Conservation (phyloP, 2,888 invertebrate species). For the Dasypogon diadema region DNA sequence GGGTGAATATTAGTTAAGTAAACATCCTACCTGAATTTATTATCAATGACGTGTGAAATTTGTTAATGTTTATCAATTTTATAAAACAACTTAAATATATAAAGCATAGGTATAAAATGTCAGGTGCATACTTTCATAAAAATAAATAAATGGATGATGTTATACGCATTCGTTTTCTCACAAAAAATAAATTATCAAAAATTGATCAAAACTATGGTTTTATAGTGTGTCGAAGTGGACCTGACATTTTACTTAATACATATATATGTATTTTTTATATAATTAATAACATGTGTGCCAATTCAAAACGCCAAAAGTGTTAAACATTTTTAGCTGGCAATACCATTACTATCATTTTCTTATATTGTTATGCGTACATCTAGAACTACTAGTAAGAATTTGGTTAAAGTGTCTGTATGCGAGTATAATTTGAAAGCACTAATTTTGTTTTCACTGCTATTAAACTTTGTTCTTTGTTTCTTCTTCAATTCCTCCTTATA, state of each 20-base stretch:
- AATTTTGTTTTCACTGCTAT: background rate
- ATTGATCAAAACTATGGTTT: too few relatives aligned
- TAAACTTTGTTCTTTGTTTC: background rate
- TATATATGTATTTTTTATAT: constrained; percentile 55
- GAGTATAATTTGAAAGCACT: background rate
- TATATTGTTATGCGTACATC: background rate
- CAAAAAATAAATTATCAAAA: too few relatives aligned
- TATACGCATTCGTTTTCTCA: too few relatives aligned
- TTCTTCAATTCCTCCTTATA: background rate
- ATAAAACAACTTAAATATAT: background rate
- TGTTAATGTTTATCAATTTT: background rate
- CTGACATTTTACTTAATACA: constrained; percentile 56
- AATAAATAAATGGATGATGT: too few relatives aligned
- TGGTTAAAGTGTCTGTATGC: background rate
- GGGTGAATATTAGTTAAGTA: too few relatives aligned
- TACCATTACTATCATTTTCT: background rate
- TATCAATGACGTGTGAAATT: background rate
- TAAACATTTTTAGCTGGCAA: constrained; percentile 15
- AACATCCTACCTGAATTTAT: too few relatives aligned
- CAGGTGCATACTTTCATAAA: constrained; percentile 10
- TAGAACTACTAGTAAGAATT: too few relatives aligned
- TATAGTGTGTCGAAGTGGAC: constrained; percentile 27
- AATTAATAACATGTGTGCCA: constrained; percentile 19
- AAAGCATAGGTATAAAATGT: constrained; percentile 42
- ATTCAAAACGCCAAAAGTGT: constrained; percentile 48